Conservation (phyloP, 2,888 invertebrate species). For the Phasia obesa region DNA sequence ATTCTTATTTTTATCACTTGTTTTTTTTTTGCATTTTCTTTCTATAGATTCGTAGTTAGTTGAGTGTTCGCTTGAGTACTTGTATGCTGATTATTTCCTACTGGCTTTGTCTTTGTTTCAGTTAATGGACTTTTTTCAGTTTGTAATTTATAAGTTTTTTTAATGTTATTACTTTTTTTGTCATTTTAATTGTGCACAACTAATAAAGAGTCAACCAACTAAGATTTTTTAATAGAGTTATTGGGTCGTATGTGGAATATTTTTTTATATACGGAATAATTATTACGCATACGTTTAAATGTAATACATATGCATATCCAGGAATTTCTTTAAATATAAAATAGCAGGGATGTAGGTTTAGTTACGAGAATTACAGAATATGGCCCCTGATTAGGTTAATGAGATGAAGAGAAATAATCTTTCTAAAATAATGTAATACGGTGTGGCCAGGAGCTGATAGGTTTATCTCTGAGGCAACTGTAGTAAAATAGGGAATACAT, state of each 20-base stretch:
- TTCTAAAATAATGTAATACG: too few relatives aligned
- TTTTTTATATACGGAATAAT: constrained; percentile 1
- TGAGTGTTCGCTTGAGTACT: not conserved
- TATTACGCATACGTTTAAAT: constrained; percentile 10
- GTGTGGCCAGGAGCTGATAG: too few relatives aligned
- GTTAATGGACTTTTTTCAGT: constrained; percentile 30
- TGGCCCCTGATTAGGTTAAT: too few relatives aligned
- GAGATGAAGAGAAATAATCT: too few relatives aligned
- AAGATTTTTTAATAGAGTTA: constrained; percentile 34
- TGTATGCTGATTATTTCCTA: constrained; percentile 18
- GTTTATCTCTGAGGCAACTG: too few relatives aligned
- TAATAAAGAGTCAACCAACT: constrained; percentile 32
- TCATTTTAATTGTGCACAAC: constrained; percentile 3
- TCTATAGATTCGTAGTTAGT: not conserved
- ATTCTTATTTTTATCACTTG: constrained; percentile 45
- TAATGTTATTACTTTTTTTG: constrained; percentile 10
- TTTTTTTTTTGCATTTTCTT: constrained; percentile 6
- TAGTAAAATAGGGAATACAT: too few relatives aligned
- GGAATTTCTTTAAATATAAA: too few relatives aligned
- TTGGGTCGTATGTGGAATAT: constrained; percentile 35
- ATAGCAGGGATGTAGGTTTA: too few relatives aligned
- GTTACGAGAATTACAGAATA: too few relatives aligned
- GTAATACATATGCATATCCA: too few relatives aligned
- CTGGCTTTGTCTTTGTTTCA: constrained; percentile 31
- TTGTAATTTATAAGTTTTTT: constrained; percentile 34